These are phyloP conservation scores for Seira ritae DNA, from an alignment of 2,888 invertebrate species.

Conservation along the genomic window DNA sequence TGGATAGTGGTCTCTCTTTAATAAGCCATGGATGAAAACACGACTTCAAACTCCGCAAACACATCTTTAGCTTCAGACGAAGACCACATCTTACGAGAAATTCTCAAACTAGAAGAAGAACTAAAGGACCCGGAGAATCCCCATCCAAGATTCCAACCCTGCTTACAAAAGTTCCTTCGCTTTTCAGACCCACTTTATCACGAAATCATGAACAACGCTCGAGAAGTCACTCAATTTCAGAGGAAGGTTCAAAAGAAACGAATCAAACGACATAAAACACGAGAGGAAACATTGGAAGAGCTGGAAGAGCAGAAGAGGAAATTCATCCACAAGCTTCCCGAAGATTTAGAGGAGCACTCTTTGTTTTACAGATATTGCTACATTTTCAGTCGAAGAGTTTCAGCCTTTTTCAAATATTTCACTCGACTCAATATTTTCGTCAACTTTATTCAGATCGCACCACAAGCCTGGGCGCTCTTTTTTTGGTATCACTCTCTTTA, in stretches of 20 bases:
- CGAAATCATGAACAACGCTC: constrained; percentile 20
- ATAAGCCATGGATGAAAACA: no score
- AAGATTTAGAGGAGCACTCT: not conserved
- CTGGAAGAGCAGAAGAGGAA: not conserved
- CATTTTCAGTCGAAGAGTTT: not conserved
- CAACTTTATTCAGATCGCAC: constrained; percentile 7
- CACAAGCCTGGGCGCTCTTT: not conserved
- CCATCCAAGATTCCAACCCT: not conserved
- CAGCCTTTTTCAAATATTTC: constrained; percentile 13
- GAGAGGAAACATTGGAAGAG: not conserved
- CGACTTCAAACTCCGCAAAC: no score
- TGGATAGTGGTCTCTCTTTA: no score
- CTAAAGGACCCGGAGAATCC: not conserved
- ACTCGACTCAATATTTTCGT: not conserved
- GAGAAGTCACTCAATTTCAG: not conserved
- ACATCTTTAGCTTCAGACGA: no score
- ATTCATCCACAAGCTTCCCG: not conserved
- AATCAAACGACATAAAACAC: not conserved
- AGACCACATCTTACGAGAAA: no score
- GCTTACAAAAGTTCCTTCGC: constrained; percentile 9
- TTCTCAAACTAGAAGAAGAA: not conserved
- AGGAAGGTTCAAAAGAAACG: not conserved
- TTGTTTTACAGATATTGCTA: not conserved
- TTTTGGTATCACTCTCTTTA: constrained; percentile 17
- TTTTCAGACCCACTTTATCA: constrained; percentile 12